Evolutionary conservation across 2,888 invertebrate genomes (phyloP).

Genomic region (Oxyscelio sp.): DNA sequence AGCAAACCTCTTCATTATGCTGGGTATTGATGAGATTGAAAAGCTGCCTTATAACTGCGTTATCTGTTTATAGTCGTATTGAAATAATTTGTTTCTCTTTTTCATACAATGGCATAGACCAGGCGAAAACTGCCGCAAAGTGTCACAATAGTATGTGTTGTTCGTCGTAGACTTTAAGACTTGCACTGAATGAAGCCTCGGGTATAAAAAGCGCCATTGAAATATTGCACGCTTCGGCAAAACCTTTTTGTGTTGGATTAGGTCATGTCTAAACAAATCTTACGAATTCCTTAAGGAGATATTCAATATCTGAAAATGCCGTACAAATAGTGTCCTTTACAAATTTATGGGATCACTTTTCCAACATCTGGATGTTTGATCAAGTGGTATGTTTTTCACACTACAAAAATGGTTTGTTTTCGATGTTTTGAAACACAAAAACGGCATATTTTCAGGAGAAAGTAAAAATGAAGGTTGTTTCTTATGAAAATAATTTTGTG

Average conservation of each 20-base stretch:
- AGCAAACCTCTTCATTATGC: slow-evolving; percentile 15
- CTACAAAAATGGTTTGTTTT: too few relatives aligned
- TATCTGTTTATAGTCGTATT: slow-evolving; percentile 47
- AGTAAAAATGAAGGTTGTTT: too few relatives aligned
- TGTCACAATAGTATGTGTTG: slow-evolving; percentile 56
- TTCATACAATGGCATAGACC: slow-evolving; percentile 24
- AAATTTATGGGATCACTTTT: slow-evolving; percentile 43
- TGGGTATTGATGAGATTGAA: slow-evolving; percentile 34
- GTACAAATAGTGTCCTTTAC: slow-evolving; percentile 16
- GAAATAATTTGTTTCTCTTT: slow-evolving; percentile 50
- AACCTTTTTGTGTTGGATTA: slow-evolving; percentile 65
- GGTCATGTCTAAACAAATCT: slow-evolving; percentile 66
- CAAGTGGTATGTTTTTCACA: too few relatives aligned
- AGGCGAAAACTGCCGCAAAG: slow-evolving; percentile 50
- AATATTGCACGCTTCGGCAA: slow-evolving; percentile 58
- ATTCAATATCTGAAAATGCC: slow-evolving; percentile 30
- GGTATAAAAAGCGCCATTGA: slow-evolving; percentile 57
- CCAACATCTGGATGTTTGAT: slow-evolving; percentile 9
- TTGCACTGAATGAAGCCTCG: slow-evolving; percentile 35
- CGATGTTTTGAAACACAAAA: too few relatives aligned
- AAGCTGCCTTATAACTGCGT: slow-evolving; percentile 27
- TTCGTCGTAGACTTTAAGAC: slow-evolving; percentile 48
- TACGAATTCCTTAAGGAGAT: slow-evolving; percentile 43
- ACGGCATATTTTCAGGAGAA: too few relatives aligned
- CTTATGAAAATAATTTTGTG: too few relatives aligned